phyloP scores from a whole-genome alignment of 2,888 invertebrate species.

The Pyrocoelia pectoralis region DNA sequence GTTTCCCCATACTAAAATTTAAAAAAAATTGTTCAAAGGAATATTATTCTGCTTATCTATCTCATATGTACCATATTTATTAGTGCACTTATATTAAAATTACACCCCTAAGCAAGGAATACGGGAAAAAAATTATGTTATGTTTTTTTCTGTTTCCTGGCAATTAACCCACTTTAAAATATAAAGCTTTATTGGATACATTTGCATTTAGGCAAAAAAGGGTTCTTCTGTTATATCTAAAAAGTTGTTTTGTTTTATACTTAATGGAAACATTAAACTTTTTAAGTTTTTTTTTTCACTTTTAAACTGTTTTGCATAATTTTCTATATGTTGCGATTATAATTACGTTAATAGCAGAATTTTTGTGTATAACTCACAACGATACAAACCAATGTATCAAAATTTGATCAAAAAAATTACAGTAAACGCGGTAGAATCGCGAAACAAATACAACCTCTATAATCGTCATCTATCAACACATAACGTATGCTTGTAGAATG shows the following conservation, averaged over 20 bases:
- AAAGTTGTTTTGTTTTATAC: neutral
- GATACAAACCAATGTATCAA: too few species aligned
- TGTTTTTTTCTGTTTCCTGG: neutral
- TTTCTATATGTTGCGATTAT: neutral
- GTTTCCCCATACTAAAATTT: too few species aligned
- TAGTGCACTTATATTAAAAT: too few species aligned
- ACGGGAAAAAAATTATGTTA: too few species aligned
- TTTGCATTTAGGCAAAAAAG: neutral
- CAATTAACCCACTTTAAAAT: conserved; percentile 1
- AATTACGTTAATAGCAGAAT: neutral
- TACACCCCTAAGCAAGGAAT: too few species aligned
- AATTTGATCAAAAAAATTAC: neutral
- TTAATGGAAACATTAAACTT: neutral
- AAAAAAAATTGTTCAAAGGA: too few species aligned
- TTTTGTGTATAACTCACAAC: neutral
- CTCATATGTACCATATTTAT: too few species aligned
- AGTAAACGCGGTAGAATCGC: neutral
- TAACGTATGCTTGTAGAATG: neutral
- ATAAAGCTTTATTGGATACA: neutral
- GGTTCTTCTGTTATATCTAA: neutral
- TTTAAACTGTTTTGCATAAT: neutral
- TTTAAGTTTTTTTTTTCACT: neutral
- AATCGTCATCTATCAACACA: neutral
- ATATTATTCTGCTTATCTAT: too few species aligned
- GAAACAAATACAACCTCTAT: neutral